Conservation (phyloP, 2,797 vertebrate species). For the Lerista edwardsae region DNA sequence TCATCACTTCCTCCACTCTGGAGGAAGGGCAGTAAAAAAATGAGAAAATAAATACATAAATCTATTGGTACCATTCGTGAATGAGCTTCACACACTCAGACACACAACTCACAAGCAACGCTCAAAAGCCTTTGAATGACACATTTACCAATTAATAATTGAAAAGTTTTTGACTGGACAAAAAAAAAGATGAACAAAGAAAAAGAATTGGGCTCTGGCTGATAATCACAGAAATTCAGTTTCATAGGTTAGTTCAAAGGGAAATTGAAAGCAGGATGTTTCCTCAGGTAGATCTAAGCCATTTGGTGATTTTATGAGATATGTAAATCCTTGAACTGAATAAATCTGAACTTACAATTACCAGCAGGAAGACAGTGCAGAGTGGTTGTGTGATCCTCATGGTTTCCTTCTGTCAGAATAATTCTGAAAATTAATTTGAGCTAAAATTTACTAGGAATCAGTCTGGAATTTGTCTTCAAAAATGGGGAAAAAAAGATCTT, state of each 20-base stretch:
- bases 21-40: no score
- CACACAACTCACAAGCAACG: background rate
- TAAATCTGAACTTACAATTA: background rate
- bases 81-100: background rate
- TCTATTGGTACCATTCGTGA: no score
- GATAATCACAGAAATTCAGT: background rate
- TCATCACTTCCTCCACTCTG: no score
- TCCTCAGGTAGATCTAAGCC: background rate
- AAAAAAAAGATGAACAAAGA: background rate
- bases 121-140: background rate
- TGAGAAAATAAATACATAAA: no score
- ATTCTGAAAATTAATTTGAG: background rate
- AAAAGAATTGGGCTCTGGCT: background rate
- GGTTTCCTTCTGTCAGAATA: background rate
- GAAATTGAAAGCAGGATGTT: background rate
- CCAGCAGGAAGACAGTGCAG: background rate
- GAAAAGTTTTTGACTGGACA: background rate
- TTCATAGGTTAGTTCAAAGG: conserved; percentile 3
- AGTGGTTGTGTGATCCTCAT: background rate
- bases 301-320: conserved; percentile 1
- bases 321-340: conserved; percentile 1
- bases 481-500: background rate
- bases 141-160: background rate
- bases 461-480: background rate
- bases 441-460: background rate